phyloP scores from a whole-genome alignment of 2,888 invertebrate species.

The Eupeodes luniger region DNA sequence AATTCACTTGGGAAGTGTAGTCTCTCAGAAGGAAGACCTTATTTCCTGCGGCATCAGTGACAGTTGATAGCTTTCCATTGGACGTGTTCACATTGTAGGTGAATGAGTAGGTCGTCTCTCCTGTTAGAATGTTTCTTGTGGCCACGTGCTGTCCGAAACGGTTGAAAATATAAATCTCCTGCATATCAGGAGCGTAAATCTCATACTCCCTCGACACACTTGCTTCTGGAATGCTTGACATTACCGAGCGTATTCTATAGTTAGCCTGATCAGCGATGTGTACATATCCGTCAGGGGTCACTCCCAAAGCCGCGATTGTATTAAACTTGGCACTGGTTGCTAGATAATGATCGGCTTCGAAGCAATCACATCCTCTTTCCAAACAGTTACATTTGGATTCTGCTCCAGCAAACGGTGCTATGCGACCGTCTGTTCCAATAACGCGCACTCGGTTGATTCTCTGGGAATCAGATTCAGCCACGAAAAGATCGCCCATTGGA shows the following conservation, averaged over 20 bases:
- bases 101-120: slow-evolving; percentile 96
- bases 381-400: slow-evolving; percentile 97
- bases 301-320: slow-evolving; percentile 95
- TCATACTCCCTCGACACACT: slow-evolving; percentile 94
- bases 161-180: slow-evolving; percentile 97
- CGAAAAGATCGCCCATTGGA: slow-evolving; percentile 95
- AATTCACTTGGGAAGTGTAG: slow-evolving; percentile 94
- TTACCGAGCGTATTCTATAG: slow-evolving; percentile 93
- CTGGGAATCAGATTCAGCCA: slow-evolving; percentile 98
- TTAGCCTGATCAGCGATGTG: slow-evolving; percentile 98
- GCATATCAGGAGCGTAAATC: slow-evolving; percentile 97
- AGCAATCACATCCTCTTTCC: slow-evolving; percentile 96
- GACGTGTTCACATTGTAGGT: slow-evolving; percentile 98
- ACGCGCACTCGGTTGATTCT: slow-evolving; percentile 95
- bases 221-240: slow-evolving; percentile 95
- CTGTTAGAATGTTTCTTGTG: slow-evolving; percentile 97
- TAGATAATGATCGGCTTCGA: slow-evolving; percentile 94
- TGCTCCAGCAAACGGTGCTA: slow-evolving; percentile 96
- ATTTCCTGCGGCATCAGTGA: slow-evolving; percentile 96
- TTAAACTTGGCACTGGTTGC: slow-evolving; percentile 97
- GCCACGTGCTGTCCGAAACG: slow-evolving; percentile 97
- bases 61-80: slow-evolving; percentile 96
- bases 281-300: slow-evolving; percentile 96
- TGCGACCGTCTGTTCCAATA: slow-evolving; percentile 96
- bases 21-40: slow-evolving; percentile 93